phyloP scores from a whole-genome alignment of 2,113 vertebrate genomes.

The Dasyornis broadbenti region DNA sequence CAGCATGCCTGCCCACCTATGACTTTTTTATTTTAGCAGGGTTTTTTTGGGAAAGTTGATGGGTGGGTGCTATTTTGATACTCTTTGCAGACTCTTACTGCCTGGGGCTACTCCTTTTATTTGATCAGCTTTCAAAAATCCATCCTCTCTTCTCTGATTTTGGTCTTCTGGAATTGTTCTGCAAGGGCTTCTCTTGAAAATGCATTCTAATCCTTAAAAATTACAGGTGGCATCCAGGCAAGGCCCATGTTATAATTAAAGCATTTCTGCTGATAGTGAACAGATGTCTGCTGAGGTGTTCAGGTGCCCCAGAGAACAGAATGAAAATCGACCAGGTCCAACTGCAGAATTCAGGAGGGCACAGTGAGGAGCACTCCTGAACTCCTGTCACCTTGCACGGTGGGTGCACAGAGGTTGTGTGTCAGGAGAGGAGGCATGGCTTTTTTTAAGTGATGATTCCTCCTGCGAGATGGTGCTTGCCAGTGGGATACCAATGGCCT shows the following conservation, averaged over 20 bases:
- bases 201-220: background rate
- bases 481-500: background rate
- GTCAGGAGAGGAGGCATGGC: background rate
- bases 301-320: background rate
- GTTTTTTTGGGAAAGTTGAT: background rate
- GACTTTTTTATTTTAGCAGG: background rate
- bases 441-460: background rate
- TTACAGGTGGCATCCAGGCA: background rate
- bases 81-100: background rate
- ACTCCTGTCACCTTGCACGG: background rate
- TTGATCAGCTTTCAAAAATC: background rate
- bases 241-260: background rate
- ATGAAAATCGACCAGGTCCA: background rate
- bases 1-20: background rate
- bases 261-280: background rate
- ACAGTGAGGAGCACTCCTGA: rapidly evolving
- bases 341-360: background rate
- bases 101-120: background rate
- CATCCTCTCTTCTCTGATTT: rapidly evolving
- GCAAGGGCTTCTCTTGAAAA: background rate
- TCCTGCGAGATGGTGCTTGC: background rate
- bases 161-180: background rate
- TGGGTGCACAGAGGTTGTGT: no score
- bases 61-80: background rate
- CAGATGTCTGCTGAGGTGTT: background rate